Percentiles rank a stretch among this genome's conserved stretches.
phyloP scores from a whole-genome alignment of 1,140 invertebrate genomes.

The Calephelis nemesis region DNA sequence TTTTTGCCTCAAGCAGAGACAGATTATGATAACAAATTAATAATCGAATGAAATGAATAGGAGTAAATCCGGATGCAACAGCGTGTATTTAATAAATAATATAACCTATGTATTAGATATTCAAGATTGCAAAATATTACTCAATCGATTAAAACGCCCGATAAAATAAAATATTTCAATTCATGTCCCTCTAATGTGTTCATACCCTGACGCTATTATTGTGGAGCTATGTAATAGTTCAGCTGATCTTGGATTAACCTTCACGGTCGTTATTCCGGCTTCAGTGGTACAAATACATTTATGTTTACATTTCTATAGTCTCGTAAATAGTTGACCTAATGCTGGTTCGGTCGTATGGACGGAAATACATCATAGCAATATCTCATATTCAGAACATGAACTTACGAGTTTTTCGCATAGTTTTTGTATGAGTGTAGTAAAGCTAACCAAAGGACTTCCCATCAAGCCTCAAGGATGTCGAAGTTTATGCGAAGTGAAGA shows the following conservation, averaged over 20 bases:
- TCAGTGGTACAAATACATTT: slow-evolving; percentile 17
- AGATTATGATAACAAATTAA: too few species aligned
- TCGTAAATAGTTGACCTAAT: slow-evolving; percentile 15
- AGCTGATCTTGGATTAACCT: slow-evolving; percentile 20
- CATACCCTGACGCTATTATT: neutral
- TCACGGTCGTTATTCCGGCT: slow-evolving; percentile 16
- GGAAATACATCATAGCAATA: neutral
- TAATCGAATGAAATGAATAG: too few species aligned
- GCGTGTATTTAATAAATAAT: too few species aligned
- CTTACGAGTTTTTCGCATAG: neutral
- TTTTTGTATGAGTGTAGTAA: too few species aligned
- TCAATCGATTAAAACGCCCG: too few species aligned
- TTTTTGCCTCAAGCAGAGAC: too few species aligned
- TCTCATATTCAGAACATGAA: neutral
- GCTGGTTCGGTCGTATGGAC: neutral
- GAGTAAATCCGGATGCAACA: too few species aligned
- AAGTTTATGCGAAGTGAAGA: too few species aligned
- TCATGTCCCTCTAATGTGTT: neutral
- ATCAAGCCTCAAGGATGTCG: too few species aligned
- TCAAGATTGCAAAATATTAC: too few species aligned
- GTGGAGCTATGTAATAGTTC: slow-evolving; percentile 7
- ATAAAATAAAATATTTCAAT: neutral
- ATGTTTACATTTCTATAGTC: slow-evolving; percentile 13
- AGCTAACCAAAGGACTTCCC: too few species aligned
- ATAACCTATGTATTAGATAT: too few species aligned